These are phyloP conservation scores for Urocynchramus pylzowi DNA, from an alignment of 2,113 vertebrate species.

Conservation along the genomic window DNA sequence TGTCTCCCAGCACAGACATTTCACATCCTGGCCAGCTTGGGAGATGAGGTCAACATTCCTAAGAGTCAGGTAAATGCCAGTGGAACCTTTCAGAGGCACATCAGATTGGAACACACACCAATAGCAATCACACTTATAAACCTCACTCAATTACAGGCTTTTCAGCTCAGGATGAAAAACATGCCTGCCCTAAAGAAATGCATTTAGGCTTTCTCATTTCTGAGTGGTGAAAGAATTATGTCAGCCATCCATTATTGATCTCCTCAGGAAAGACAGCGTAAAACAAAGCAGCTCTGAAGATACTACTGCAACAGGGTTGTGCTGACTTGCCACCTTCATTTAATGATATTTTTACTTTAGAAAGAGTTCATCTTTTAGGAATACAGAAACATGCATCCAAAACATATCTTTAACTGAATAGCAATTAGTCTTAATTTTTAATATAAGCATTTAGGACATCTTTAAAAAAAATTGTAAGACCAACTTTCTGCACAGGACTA, in stretches of 20 bases:
- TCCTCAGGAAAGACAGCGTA: constrained; percentile 13
- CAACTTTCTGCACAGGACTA: background rate
- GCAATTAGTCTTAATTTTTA: background rate
- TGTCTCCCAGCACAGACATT: constrained; percentile 28
- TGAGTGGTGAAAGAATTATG: constrained; percentile 32
- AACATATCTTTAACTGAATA: background rate
- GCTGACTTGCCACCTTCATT: background rate
- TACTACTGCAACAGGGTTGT: background rate
- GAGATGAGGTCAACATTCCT: constrained; percentile 59
- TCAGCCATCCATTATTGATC: constrained; percentile 65
- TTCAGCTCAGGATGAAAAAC: constrained; percentile 62
- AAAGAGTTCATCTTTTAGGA: background rate
- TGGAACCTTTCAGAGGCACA: constrained; percentile 49
- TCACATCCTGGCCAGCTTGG: background rate
- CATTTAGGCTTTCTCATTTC: constrained; percentile 61
- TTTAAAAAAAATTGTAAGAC: background rate
- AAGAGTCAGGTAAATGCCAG: constrained; percentile 61
- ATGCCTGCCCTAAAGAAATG: constrained; percentile 60
- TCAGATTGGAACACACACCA: constrained; percentile 26
- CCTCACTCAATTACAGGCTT: constrained; percentile 61
- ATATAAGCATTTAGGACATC: background rate
- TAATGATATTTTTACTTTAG: background rate
- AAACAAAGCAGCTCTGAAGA: constrained; percentile 38
- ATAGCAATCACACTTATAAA: constrained; percentile 65
- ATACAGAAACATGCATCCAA: background rate